phyloP scores from a whole-genome alignment of 2,113 vertebrate genomes.

The Heterocephalus glaber region DNA sequence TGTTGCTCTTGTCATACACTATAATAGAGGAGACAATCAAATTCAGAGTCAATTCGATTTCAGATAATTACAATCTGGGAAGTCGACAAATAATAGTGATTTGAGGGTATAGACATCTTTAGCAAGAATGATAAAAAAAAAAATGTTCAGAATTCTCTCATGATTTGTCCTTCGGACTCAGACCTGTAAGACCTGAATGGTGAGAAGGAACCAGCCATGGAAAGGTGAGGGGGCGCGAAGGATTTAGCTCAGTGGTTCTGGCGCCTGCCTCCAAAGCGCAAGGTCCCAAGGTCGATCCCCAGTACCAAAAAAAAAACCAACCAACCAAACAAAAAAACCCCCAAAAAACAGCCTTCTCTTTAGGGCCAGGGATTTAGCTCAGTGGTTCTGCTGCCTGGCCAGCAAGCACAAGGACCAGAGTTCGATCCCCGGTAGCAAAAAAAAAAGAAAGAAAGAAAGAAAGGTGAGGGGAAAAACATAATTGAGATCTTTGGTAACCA shows the following conservation, averaged over 20 bases:
- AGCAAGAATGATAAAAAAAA: no score
- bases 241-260: no score
- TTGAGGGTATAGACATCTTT: neutral
- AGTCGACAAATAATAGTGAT: neutral
- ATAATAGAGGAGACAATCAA: constrained; percentile 20
- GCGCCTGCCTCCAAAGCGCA: no score
- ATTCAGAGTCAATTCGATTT: constrained; percentile 8
- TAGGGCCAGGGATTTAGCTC: no score
- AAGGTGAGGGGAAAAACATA: neutral
- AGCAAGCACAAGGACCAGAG: no score
- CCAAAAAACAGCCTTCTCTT: no score
- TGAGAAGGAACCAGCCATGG: neutral
- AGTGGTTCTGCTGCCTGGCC: no score
- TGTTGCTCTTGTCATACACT: neutral
- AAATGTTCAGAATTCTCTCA: neutral
- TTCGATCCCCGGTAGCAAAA: no score
- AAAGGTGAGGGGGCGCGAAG: neutral
- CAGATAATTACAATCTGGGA: neutral
- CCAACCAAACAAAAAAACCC: no score
- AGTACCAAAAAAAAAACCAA: no score
- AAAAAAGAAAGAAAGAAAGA: no score
- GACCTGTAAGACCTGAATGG: neutral
- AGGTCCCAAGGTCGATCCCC: no score
- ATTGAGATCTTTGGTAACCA: constrained; percentile 6
- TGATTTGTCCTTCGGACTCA: constrained; percentile 11